These are phyloP conservation scores for Paratilapia polleni DNA, from an alignment of 2,113 vertebrate genomes.

Conservation along the genomic window DNA sequence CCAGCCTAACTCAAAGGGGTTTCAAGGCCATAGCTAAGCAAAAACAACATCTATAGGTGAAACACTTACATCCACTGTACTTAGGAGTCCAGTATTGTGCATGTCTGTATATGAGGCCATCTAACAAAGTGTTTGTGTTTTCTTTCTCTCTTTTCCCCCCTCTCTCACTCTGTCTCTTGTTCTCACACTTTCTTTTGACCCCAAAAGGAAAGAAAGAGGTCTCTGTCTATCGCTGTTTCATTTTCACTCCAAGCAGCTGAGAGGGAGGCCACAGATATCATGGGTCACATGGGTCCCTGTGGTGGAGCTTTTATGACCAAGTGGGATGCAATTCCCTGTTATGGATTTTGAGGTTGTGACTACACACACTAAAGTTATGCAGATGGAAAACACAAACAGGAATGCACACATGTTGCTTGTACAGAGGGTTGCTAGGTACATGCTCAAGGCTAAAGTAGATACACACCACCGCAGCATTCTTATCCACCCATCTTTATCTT, in stretches of 20 bases:
- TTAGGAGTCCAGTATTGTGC: neutral
- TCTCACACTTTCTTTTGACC: constrained; percentile 61
- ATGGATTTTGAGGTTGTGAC: constrained; percentile 45
- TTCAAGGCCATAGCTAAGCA: constrained; percentile 44
- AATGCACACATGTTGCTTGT: constrained; percentile 14
- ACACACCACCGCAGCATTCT: neutral
- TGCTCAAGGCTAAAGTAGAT: neutral
- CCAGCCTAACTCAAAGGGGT: neutral
- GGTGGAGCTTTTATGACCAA: constrained; percentile 50
- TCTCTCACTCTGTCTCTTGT: constrained; percentile 39
- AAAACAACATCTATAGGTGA: constrained; percentile 43
- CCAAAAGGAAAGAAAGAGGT: constrained; percentile 44
- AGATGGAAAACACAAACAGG: constrained; percentile 34
- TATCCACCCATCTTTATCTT: constrained; percentile 15
- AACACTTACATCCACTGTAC: constrained; percentile 30
- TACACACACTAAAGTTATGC: constrained; percentile 5
- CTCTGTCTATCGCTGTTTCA: constrained; percentile 21
- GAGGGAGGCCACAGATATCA: constrained; percentile 41
- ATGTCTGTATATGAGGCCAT: neutral
- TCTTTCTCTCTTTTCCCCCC: neutral
- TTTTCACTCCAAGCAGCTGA: constrained; percentile 51
- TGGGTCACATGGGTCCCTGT: constrained; percentile 55
- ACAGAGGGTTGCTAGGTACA: neutral
- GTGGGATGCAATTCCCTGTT: constrained; percentile 59
- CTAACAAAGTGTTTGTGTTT: constrained; percentile 38